These are phyloP conservation scores for Erythrolamprus reginae DNA, from an alignment of 2,113 vertebrate species.

Conservation along the genomic window DNA sequence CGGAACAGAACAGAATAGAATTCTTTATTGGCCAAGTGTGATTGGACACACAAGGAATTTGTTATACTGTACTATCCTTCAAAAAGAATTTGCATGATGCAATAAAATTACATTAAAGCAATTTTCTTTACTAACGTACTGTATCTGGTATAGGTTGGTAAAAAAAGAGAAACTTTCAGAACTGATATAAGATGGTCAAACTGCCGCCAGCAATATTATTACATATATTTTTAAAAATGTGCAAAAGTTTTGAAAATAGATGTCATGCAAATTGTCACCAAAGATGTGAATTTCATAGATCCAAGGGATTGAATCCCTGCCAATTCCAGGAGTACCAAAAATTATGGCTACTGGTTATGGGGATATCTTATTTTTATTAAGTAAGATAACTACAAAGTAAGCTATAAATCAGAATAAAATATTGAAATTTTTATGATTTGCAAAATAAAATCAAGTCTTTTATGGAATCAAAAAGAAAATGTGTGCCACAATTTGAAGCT, in stretches of 20 bases:
- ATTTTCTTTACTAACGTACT: background rate
- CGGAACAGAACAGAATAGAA: too few relatives aligned
- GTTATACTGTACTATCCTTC: too few relatives aligned
- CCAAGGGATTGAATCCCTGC: background rate
- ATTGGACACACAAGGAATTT: too few relatives aligned
- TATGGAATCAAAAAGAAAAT: too few relatives aligned
- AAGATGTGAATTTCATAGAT: background rate
- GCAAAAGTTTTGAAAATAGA: background rate
- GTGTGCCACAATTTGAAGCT: too few relatives aligned
- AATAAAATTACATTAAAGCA: background rate
- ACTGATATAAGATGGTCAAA: background rate
- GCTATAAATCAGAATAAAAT: background rate
- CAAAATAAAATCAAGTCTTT: background rate
- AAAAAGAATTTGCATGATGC: background rate
- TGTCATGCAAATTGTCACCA: background rate
- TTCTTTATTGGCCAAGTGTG: too few relatives aligned
- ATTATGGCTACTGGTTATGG: background rate
- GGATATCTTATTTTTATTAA: background rate
- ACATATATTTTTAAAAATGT: too few relatives aligned
- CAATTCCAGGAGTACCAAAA: background rate
- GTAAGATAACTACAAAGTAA: background rate
- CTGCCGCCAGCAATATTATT: too few relatives aligned
- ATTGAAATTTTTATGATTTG: background rate
- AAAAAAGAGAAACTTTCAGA: background rate
- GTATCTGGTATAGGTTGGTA: background rate